Conservation (phyloP, 2,113 vertebrate genomes). For the Chunga burmeisteri region DNA sequence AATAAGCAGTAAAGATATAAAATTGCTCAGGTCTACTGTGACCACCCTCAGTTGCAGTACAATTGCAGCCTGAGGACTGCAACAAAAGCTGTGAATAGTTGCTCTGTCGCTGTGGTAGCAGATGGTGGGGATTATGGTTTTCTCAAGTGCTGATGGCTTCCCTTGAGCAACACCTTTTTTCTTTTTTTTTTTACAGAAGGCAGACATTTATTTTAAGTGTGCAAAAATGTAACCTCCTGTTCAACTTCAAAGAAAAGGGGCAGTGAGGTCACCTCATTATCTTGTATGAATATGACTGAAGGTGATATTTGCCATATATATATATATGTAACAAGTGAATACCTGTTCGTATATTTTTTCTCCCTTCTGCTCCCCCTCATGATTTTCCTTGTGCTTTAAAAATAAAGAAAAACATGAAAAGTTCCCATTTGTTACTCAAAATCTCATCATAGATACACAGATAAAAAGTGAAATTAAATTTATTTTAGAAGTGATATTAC, state of each 20-base stretch:
- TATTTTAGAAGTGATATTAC: background rate
- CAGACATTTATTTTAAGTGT: constrained; percentile 22
- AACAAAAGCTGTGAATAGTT: constrained; percentile 62
- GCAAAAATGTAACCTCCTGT: constrained; percentile 2
- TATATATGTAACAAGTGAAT: background rate
- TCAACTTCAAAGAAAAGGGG: background rate
- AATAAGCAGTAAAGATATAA: constrained; percentile 47
- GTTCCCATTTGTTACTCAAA: background rate
- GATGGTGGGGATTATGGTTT: constrained; percentile 55
- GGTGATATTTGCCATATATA: background rate
- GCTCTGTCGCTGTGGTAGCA: constrained; percentile 57
- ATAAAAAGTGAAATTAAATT: background rate
- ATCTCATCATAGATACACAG: background rate
- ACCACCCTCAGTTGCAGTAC: constrained; percentile 52
- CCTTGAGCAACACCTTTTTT: constrained; percentile 40
- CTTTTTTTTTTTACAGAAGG: background rate
- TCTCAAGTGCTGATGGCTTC: constrained; percentile 52
- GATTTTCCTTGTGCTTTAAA: background rate
- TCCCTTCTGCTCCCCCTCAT: background rate
- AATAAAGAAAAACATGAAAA: background rate
- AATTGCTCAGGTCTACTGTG: constrained; percentile 52
- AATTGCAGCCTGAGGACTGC: constrained; percentile 57
- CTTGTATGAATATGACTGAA: background rate
- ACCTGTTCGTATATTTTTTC: background rate
- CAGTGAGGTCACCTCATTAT: constrained; percentile 4